Evolutionary conservation across 2,888 invertebrate genomes (phyloP).

Genomic region (Trissoscelio sp.): DNA sequence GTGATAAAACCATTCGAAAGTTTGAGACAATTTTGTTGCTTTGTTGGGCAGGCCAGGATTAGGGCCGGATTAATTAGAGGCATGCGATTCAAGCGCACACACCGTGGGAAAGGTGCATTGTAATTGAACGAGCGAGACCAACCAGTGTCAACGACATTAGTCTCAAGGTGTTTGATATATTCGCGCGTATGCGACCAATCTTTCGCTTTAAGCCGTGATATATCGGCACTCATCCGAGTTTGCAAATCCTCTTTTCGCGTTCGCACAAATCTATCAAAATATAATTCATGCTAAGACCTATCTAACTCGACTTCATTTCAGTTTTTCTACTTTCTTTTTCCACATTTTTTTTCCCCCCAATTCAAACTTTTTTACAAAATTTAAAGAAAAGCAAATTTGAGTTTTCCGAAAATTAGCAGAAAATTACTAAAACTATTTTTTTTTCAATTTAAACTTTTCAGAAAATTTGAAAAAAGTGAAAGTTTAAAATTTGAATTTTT

Average conservation of each 20-base stretch:
- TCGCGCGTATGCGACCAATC: slow-evolving; percentile 28
- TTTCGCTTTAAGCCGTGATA: slow-evolving; percentile 47
- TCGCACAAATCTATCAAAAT: slow-evolving; percentile 2
- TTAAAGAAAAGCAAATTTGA: no score
- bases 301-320: background rate
- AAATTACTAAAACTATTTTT: no score
- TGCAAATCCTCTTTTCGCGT: slow-evolving; percentile 31
- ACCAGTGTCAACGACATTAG: slow-evolving; percentile 68
- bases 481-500: no score
- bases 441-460: no score
- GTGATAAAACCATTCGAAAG: no score
- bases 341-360: no score
- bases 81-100: slow-evolving; percentile 52
- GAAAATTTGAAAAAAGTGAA: no score
- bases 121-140: slow-evolving; percentile 61
- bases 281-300: slow-evolving; percentile 7
- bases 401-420: no score
- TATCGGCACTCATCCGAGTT: slow-evolving; percentile 47
- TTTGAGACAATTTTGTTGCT: slow-evolving; percentile 58
- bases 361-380: no score
- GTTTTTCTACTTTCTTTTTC: background rate
- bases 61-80: slow-evolving; percentile 62
- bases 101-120: slow-evolving; percentile 65
- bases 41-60: slow-evolving; percentile 56
- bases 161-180: slow-evolving; percentile 64